These are phyloP conservation scores for Cordilura impudica DNA, from an alignment of 2,888 invertebrate genomes.

Conservation along the genomic window DNA sequence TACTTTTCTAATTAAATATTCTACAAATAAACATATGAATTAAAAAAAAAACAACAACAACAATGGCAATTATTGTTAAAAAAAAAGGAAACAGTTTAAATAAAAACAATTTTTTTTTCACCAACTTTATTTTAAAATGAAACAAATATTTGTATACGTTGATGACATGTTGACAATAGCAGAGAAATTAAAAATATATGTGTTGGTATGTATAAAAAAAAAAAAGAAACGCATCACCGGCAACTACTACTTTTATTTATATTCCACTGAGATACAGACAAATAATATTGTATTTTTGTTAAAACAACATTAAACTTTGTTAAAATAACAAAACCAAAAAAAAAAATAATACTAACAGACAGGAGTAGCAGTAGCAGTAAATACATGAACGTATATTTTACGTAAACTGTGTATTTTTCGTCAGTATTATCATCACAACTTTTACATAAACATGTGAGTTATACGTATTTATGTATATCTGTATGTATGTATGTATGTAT, in stretches of 20 bases:
- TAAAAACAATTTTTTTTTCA: constrained; percentile 35
- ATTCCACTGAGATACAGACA: constrained; percentile 38
- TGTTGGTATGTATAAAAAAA: constrained; percentile 1
- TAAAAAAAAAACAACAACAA: background rate
- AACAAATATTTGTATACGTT: constrained; percentile 56
- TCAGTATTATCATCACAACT: constrained; percentile 15
- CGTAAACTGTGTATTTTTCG: background rate
- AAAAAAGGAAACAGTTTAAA: constrained; percentile 31
- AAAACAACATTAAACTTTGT: constrained; percentile 29
- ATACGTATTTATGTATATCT: too few species aligned
- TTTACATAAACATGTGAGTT: background rate
- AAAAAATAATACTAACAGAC: background rate
- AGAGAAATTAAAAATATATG: constrained; percentile 3
- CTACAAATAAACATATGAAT: constrained; percentile 21
- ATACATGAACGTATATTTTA: background rate
- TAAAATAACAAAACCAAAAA: constrained; percentile 9
- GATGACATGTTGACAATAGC: constrained; percentile 58
- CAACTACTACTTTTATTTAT: constrained; percentile 21
- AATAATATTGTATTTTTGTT: constrained; percentile 26
- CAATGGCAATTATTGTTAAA: constrained; percentile 26
- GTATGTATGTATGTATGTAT: too few species aligned
- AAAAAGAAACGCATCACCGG: background rate
- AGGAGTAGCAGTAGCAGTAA: background rate
- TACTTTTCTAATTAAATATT: constrained; percentile 57
- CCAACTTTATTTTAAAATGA: constrained; percentile 41